Evolutionary conservation across 1,140 invertebrate genomes (phyloP).

Genomic region (Idris sp.): DNA sequence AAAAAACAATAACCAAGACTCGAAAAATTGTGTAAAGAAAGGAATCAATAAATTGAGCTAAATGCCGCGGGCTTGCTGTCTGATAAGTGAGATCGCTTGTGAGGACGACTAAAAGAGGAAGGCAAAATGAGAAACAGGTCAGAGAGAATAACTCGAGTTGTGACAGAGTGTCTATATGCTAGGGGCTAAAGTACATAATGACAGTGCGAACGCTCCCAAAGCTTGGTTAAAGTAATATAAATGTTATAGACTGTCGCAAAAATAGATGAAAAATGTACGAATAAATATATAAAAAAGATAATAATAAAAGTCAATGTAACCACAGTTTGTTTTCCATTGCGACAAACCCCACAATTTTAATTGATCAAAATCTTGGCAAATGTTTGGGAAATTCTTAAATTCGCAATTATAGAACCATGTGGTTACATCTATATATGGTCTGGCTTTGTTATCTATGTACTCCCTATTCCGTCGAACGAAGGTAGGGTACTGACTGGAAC

Average conservation of each 20-base stretch:
- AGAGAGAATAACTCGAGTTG: slow-evolving; percentile 54
- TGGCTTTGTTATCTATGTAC: slow-evolving; percentile 78
- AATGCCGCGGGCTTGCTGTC: slow-evolving; percentile 45
- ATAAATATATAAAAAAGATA: slow-evolving; percentile 40
- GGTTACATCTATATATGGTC: slow-evolving; percentile 49
- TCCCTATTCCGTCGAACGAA: slow-evolving; percentile 77
- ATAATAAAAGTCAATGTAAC: slow-evolving; percentile 34
- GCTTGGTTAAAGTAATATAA: slow-evolving; percentile 61
- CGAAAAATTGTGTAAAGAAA: too few relatives aligned
- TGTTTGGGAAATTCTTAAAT: too few relatives aligned
- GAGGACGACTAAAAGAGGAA: slow-evolving; percentile 53
- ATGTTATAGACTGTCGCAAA: slow-evolving; percentile 44
- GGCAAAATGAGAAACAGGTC: slow-evolving; percentile 54
- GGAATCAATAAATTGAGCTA: slow-evolving; percentile 52
- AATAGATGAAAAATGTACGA: slow-evolving; percentile 25
- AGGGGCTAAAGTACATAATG: slow-evolving; percentile 61
- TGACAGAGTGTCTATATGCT: slow-evolving; percentile 56
- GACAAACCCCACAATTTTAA: too few relatives aligned
- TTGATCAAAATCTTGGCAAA: too few relatives aligned
- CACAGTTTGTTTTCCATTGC: slow-evolving; percentile 19
- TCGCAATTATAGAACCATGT: too few relatives aligned
- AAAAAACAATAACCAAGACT: too few relatives aligned
- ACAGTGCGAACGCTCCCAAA: slow-evolving; percentile 62
- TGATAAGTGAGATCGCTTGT: slow-evolving; percentile 60
- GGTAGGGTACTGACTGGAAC: slow-evolving; percentile 78